Evolutionary conservation across 2,888 invertebrate species (phyloP), one percentile per base, ranked within the genome.

Genomic region (Barypeithes pellucidus): DNA sequence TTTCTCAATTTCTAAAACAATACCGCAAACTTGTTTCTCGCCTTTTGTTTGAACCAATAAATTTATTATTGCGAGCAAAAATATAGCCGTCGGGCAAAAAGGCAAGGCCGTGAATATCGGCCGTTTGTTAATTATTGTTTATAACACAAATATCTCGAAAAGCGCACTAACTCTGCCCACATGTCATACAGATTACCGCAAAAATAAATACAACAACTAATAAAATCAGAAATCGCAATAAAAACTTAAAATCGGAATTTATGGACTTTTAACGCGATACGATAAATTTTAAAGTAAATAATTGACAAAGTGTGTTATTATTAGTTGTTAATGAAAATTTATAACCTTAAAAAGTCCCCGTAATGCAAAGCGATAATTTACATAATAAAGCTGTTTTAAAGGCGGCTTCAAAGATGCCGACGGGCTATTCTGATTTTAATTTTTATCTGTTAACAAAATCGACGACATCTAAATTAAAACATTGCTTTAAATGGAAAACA

Each of bases 321-420:
- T 65, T 63, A 54, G 59, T 72, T 39, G 72, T 73, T 73, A 73
- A 73, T 73, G 73, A 73, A 73, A 73, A 73, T 73, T 73, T 73
- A 73, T 66, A 45, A 73, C 69, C 39, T 50, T 33, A 41, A 67
- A 73, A 73, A 68, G 45, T 62, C 61, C 29, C 63, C 18, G 52
- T 43, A 60, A 52, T 8, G 39, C 9, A 39, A 60, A 11, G 60
- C 16, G 14, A 60, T 60, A 60, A 67, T 67, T 72, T 67, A 62
- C 62, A 67, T 67, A 67, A 52, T 72, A 67, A 72, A 72, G 29
- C 54, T 39, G 57, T 72, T 72, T 60, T 45, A 50, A 18, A 9
- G 66, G n/a, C 61, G 52, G 16, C 20, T 61, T 61, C 67, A 67
- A 72, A 72, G 60, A 41, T 9, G 22, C 67, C 67, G 72, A 36